Conservation (phyloP, 1,140 invertebrate genomes). For the Belonocnema kinseyi region DNA sequence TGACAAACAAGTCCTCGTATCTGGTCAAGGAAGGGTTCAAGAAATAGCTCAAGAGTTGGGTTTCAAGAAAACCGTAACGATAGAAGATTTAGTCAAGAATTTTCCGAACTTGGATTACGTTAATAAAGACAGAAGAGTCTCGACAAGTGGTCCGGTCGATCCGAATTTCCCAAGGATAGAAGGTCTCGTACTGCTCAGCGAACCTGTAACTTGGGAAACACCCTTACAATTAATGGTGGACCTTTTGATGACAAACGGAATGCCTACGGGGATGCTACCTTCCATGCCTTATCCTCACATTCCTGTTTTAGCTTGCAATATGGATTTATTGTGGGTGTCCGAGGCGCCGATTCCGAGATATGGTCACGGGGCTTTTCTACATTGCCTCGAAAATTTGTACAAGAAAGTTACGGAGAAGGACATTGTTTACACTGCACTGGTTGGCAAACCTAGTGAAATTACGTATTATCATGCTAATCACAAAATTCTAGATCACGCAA, state of each 20-base stretch:
- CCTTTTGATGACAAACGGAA: constrained; percentile 82
- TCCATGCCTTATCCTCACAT: constrained; percentile 79
- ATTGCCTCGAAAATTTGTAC: constrained; percentile 81
- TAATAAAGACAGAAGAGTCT: constrained; percentile 79
- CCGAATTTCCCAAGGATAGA: constrained; percentile 76
- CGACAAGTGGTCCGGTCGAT: constrained; percentile 75
- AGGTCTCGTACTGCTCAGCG: constrained; percentile 80
- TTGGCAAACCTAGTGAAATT: constrained; percentile 82
- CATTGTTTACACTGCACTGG: constrained; percentile 78
- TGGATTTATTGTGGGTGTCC: constrained; percentile 84
- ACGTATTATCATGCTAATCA: constrained; percentile 81
- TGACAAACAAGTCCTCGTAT: constrained; percentile 81
- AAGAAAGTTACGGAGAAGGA: constrained; percentile 81
- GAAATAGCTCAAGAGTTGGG: constrained; percentile 83
- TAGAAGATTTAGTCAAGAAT: constrained; percentile 79
- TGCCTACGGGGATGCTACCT: constrained; percentile 69
- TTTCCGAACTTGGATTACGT: constrained; percentile 84
- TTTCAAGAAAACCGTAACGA: constrained; percentile 80
- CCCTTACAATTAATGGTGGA: constrained; percentile 81
- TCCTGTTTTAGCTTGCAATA: constrained; percentile 82
- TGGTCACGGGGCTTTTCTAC: constrained; percentile 83
- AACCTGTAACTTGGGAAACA: constrained; percentile 81
- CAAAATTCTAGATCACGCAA: constrained; percentile 77
- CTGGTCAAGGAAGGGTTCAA: constrained; percentile 81
- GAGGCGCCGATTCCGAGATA: constrained; percentile 80